Evolutionary conservation across 2,113 vertebrate species (phyloP).

Genomic region (Butorides virescens): DNA sequence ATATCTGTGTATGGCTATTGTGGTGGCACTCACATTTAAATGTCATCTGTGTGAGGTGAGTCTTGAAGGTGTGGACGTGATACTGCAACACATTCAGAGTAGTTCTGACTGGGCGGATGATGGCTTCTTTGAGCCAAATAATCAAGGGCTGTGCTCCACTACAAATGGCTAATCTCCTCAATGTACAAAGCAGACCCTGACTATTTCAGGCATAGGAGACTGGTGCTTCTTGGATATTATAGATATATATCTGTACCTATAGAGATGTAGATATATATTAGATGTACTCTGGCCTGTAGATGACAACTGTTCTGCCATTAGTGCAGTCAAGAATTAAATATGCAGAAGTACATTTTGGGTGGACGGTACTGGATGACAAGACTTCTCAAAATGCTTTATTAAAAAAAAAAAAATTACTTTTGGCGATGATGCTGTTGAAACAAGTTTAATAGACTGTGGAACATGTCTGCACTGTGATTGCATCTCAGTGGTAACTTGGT

Average conservation of each 20-base stretch:
- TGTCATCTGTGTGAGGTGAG: not conserved
- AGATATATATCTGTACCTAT: not conserved
- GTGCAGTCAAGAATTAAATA: not conserved
- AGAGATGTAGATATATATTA: not conserved
- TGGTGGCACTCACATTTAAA: not conserved
- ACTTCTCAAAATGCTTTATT: constrained; percentile 27
- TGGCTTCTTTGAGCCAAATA: not conserved
- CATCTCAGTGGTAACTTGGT: not conserved
- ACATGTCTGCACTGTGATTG: constrained; percentile 2
- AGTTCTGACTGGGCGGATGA: not conserved
- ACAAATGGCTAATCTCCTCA: not conserved
- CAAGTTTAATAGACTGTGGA: not conserved
- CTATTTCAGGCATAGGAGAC: not conserved
- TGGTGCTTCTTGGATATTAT: not conserved
- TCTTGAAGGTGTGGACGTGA: not conserved
- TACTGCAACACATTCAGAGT: not conserved
- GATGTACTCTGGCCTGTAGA: not conserved
- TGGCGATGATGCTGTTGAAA: constrained; percentile 22
- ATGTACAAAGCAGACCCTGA: not conserved
- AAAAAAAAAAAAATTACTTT: not conserved
- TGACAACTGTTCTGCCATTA: not conserved
- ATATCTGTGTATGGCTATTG: not conserved
- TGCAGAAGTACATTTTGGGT: not conserved
- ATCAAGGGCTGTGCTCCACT: constrained; percentile 34
- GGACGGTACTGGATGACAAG: not conserved